Base-by-base conservation (phyloP, 2,797 vertebrate species). In the Sebastiscus albofasciatus region DNA sequence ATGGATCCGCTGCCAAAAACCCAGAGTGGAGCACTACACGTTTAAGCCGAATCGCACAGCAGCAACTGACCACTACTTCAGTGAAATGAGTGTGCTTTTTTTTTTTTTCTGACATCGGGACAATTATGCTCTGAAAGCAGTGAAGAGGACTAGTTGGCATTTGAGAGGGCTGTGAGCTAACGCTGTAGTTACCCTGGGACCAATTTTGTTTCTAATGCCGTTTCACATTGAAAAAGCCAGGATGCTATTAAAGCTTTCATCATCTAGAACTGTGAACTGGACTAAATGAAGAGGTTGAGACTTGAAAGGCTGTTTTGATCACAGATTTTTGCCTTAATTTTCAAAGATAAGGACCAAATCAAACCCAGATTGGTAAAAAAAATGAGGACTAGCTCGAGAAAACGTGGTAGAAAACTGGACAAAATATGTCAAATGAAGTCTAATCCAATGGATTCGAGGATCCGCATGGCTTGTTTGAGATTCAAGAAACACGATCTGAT, bases 341-440 rank as follows among this genome's bases (percentile, higher is more conserved):
- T 59, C 20, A 46, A 67, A 34, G 42, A 67, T 7, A 11, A 79
- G 26, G 49, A 52, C 52, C 6, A 46, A 71, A 4, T 55, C 60
- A 13, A 24, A 31, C 3, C 26, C n/a, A 56, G 18, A 34, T 52
- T 7, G 2, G 8, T 18, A 4, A 8, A 27, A 46, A 75, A 65
- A n/a, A 73, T 59, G 60, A 87, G 65, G 75, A 83, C 62, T 33
- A 46, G 4, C 6, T 79, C 1, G 8, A 67, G 26, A 64, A 26
- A 42, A 34, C 16, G 33, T 18, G 22, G 13, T 39, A 20, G 42
- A 66, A 80, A 75, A 67, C 31, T 55, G 42, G 54, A 77, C 11
- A 55, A 24, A 55, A 39, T 31, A 2, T 70, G 69, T 60, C 13
- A 12, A 56, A 36, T 52, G 2, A 66, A 58, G 33, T 74, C 26